Evolutionary conservation across 2,888 invertebrate species (phyloP).

Genomic region (Drosophila differens): DNA sequence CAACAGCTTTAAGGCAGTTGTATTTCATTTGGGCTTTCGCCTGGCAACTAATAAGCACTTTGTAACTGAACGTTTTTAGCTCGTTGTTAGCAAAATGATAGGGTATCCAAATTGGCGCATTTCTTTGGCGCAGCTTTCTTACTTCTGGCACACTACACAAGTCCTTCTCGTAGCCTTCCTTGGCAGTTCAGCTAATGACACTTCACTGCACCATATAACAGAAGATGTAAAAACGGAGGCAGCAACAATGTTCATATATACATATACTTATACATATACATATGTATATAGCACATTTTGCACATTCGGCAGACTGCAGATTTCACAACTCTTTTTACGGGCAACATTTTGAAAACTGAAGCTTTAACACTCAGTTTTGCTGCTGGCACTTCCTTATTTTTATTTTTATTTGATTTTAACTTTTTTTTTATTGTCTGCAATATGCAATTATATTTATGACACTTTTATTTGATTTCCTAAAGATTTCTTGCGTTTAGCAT

Average conservation of each 20-base stretch:
- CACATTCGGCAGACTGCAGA: not conserved
- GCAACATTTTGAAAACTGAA: conserved; percentile 31
- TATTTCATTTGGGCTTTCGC: not conserved
- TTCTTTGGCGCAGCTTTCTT: not conserved
- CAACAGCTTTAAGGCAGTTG: not conserved
- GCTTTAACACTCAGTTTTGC: not conserved
- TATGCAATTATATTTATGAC: conserved; percentile 76
- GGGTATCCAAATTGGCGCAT: conserved; percentile 30
- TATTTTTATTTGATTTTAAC: not conserved
- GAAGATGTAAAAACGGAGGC: conserved; percentile 47
- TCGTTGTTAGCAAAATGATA: not conserved
- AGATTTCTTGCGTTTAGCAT: conserved; percentile 73
- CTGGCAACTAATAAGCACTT: not conserved
- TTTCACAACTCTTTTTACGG: conserved; percentile 6
- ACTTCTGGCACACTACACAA: conserved; percentile 4
- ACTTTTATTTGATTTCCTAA: conserved; percentile 75
- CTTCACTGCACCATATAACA: conserved; percentile 39
- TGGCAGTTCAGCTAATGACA: conserved; percentile 56
- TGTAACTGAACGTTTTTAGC: no score
- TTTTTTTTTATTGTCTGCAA: conserved; percentile 38
- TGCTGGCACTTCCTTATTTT: conserved; percentile 12
- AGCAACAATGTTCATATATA: not conserved
- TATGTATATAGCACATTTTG: not conserved
- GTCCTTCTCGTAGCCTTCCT: conserved; percentile 18
- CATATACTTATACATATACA: conserved; percentile 2